These are phyloP conservation scores for Drosophila sproati DNA, from an alignment of 1,140 invertebrate species.

Conservation along the genomic window DNA sequence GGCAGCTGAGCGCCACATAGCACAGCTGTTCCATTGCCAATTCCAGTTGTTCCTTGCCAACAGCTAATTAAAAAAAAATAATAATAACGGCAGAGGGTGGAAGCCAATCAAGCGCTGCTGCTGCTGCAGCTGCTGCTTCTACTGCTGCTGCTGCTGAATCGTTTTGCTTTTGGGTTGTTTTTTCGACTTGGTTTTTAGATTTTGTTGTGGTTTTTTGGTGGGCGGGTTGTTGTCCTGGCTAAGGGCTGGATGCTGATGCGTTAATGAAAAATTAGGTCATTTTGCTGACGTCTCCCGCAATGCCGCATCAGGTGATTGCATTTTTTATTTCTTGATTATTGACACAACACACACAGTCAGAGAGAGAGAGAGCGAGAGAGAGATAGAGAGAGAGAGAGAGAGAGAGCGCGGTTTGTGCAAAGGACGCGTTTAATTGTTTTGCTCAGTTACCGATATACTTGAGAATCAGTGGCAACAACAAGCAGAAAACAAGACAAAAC, in stretches of 20 bases:
- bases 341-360: conserved; percentile 4
- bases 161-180: not conserved
- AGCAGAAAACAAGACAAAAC: conserved; percentile 6
- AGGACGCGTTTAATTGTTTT: conserved; percentile 1
- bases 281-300: conserved; percentile 24
- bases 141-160: not conserved
- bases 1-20: conserved; percentile 67
- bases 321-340: not conserved
- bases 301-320: conserved; percentile 45
- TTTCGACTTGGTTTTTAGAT: not conserved
- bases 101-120: conserved; percentile 57
- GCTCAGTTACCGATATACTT: not conserved
- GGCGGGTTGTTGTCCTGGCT: conserved; percentile 41
- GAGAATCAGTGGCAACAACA: not conserved
- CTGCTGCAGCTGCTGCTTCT: conserved; percentile 5
- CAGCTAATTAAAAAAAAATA: conserved; percentile 31
- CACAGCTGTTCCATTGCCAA: conserved; percentile 64
- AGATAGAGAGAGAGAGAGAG: not conserved
- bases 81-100: conserved; percentile 29
- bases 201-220: not conserved
- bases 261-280: conserved; percentile 62
- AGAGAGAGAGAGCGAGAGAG: not conserved
- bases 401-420: not conserved
- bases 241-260: conserved; percentile 28
- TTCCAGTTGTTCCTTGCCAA: no score